Conservation (phyloP, 1,140 invertebrate species). For the Zophobas atratus region DNA sequence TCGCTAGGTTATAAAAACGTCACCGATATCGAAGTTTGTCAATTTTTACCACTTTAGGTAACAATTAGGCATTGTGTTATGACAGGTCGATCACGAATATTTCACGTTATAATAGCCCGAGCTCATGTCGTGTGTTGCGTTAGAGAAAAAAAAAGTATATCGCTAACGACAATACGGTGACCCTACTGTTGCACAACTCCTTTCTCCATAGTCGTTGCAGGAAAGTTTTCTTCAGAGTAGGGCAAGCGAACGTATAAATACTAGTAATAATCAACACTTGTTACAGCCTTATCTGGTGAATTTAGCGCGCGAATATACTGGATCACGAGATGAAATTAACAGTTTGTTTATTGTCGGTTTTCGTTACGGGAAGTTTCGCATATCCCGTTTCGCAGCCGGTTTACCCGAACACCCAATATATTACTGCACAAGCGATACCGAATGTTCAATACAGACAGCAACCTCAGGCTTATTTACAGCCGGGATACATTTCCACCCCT, state of each 20-base stretch:
- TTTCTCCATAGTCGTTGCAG: slow-evolving; percentile 34
- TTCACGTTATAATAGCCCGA: background rate
- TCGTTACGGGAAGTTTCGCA: slow-evolving; percentile 41
- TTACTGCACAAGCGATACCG: slow-evolving; percentile 49
- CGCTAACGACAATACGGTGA: slow-evolving; percentile 40
- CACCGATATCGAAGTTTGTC: background rate
- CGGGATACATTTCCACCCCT: slow-evolving; percentile 34
- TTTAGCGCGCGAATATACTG: slow-evolving; percentile 43
- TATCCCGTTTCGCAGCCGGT: slow-evolving; percentile 53
- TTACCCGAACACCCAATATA: slow-evolving; percentile 54
- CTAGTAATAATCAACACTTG: slow-evolving; percentile 47
- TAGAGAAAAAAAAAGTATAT: slow-evolving; percentile 4
- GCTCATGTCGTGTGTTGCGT: background rate
- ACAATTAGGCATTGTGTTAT: background rate
- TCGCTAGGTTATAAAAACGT: too few relatives aligned
- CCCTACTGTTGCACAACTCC: slow-evolving; percentile 46
- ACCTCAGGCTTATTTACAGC: slow-evolving; percentile 49
- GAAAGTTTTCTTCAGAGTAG: slow-evolving; percentile 47
- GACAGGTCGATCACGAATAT: slow-evolving; percentile 6
- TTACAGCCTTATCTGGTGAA: slow-evolving; percentile 40
- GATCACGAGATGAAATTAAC: slow-evolving; percentile 39
- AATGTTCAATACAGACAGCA: slow-evolving; percentile 52
- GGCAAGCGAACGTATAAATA: slow-evolving; percentile 46
- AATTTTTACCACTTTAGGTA: background rate
- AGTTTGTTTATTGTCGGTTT: slow-evolving; percentile 35